These are phyloP conservation scores for Taenaris catops DNA, from an alignment of 2,888 invertebrate genomes.

Conservation along the genomic window DNA sequence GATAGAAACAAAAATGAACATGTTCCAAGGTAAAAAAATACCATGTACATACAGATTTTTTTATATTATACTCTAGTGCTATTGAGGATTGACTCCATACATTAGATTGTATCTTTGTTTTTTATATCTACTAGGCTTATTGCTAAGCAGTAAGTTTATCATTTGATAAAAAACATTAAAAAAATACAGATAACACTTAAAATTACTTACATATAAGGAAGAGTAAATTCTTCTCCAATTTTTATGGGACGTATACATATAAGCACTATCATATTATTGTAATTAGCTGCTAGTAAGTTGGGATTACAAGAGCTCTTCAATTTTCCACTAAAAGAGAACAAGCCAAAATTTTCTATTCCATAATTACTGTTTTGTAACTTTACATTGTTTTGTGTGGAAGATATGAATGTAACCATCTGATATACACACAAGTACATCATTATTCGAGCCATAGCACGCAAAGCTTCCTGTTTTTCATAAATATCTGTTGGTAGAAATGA, in stretches of 20 bases:
- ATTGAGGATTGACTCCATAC: no score
- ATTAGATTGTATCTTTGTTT: no score
- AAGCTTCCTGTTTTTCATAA: constrained; percentile 22
- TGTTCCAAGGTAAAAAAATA: no score
- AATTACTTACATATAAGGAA: constrained; percentile 29
- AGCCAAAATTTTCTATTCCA: constrained; percentile 20
- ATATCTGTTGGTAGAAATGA: constrained; percentile 25
- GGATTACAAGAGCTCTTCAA: constrained; percentile 29
- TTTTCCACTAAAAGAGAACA: constrained; percentile 32
- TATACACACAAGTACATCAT: constrained; percentile 26
- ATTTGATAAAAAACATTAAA: no score
- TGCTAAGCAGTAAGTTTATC: no score
- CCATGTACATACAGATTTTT: no score
- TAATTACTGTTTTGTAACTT: constrained; percentile 1
- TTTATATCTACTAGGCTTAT: no score
- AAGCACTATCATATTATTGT: constrained; percentile 28
- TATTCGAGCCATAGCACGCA: constrained; percentile 24
- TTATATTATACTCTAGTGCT: no score
- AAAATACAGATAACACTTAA: neutral
- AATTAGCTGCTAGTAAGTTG: constrained; percentile 25
- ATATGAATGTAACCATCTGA: constrained; percentile 7
- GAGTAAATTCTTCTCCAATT: constrained; percentile 29
- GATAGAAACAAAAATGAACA: no score
- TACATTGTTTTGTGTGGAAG: constrained; percentile 4
- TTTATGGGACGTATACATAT: constrained; percentile 29